Evolutionary conservation across 2,797 vertebrate species (phyloP), one percentile per base, ranked within the genome.

Genomic region (Pagetopsis macropterus): DNA sequence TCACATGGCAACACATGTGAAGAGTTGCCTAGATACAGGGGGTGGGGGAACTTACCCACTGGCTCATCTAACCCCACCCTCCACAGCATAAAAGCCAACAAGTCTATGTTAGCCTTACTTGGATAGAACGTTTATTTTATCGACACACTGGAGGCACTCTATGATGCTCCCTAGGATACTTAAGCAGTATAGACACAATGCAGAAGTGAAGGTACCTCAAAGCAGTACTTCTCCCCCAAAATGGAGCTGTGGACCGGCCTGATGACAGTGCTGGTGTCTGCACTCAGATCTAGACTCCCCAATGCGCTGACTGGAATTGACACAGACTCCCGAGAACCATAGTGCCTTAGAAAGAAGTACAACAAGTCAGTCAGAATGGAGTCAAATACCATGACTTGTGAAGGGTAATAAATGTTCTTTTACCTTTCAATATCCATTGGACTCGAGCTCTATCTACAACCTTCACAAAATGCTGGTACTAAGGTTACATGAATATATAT

Each of bases 241-340:
- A 99, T 95, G 65, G 97, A 99, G 87, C 96, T 95, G 75, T 99
- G 97, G 72, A 99, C 94, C 0, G 97, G 96, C 69, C 97, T 92
- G 83, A 99, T 83, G 50, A 95, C 90, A 1, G 96, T 95, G 8
- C 95, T 94, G 69, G 90, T 91, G 83, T 97, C 95, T 0, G 95
- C 92, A 1, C 91, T 95, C 37, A 99, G 91, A 75, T 98, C 96
- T 11, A 96, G 86, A 82, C 94, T 93, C 40, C 96, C 96, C 0
- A 94, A 82, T 0, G 79, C 84, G 1, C 83, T 91, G 13, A 94
- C 88, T 0, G 94, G 88, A 23, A 95, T 93, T 3, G 94, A 92
- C 71, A 98, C 87, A 0, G 97, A 98, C 75, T 97, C 97, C 17
- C 91, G 89, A 1, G 97, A 98, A 6, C 93, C 93, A 27, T 92